Conservation (phyloP, 2,888 invertebrate species). For the Pseudococcus jackbeardsleyi region DNA sequence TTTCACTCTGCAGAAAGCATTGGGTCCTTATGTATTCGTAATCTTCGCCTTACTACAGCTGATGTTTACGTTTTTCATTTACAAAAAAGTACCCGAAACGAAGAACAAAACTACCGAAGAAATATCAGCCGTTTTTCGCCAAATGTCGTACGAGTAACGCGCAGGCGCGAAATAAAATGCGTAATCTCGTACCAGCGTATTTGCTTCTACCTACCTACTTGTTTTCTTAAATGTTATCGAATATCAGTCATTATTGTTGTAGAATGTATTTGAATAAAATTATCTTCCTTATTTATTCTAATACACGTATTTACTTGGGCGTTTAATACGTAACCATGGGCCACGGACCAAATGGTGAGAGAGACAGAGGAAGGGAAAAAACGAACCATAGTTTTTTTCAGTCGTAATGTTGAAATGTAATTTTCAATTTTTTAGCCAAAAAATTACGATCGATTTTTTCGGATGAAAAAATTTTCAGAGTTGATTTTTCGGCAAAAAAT, state of each 20-base stretch:
- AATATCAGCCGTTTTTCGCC: constrained; percentile 85
- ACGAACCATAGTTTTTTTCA: no score
- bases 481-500: no score
- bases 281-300: background rate
- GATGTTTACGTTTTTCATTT: constrained; percentile 83
- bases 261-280: constrained; percentile 22
- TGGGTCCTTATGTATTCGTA: constrained; percentile 82
- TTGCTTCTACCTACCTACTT: background rate
- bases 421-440: no score
- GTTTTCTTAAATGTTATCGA: constrained; percentile 9
- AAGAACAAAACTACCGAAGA: constrained; percentile 84
- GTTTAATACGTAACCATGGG: no score
- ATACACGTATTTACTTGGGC: no score
- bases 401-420: no score
- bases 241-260: constrained; percentile 26
- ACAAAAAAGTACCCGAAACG: constrained; percentile 89
- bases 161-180: background rate
- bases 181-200: background rate
- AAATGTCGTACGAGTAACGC: constrained; percentile 23
- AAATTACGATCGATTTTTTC: no score
- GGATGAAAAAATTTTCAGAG: no score
- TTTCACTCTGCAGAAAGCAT: constrained; percentile 71
- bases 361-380: no score
- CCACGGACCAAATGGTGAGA: no score
- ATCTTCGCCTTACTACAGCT: constrained; percentile 83